Evolutionary conservation across 2,113 vertebrate genomes (phyloP).

Genomic region (Crotalus helleri): DNA sequence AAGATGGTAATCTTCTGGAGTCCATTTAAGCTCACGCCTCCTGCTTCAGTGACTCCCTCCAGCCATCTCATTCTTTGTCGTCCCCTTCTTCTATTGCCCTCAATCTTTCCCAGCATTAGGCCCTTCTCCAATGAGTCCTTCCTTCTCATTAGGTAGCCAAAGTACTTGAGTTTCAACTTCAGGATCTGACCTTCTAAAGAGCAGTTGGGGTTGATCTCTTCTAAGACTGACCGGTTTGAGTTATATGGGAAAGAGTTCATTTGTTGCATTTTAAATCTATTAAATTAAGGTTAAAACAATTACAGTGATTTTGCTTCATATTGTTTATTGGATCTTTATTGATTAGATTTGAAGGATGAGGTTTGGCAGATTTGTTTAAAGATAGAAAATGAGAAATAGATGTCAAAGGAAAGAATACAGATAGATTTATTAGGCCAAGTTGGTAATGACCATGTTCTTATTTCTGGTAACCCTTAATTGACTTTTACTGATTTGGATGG

Average conservation of each 20-base stretch:
- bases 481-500: not conserved
- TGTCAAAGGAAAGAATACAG: not conserved
- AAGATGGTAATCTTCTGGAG: no score
- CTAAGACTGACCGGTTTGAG: no score
- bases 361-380: not conserved
- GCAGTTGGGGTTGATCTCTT: no score
- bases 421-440: not conserved
- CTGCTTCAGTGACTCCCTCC: no score
- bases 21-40: no score
- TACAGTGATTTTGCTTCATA: not conserved
- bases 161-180: no score
- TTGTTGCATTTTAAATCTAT: not conserved
- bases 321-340: not conserved
- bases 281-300: not conserved
- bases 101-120: no score
- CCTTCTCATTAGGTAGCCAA: no score
- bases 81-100: no score
- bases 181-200: no score
- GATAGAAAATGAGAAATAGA: not conserved
- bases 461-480: not conserved
- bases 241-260: not conserved
- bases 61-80: no score
- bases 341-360: not conserved
- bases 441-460: not conserved
- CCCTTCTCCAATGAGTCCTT: no score